Conservation (phyloP, 2,797 vertebrate genomes). For the Molossus molossus region DNA sequence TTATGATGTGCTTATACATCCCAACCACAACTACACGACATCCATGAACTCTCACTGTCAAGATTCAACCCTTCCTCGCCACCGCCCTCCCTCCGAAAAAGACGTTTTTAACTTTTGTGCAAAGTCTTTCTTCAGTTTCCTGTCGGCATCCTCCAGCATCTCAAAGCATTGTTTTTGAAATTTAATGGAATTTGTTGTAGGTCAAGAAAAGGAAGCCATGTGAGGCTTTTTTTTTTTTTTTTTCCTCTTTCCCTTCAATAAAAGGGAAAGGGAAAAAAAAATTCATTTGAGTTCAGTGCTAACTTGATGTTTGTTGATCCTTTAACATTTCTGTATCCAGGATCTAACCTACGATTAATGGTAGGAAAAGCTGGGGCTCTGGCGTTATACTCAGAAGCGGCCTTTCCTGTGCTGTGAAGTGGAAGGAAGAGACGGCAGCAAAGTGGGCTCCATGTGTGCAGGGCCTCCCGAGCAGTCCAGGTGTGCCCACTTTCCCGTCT, state of each 20-base stretch:
- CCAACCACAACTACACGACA: conserved; percentile 82
- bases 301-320: conserved; percentile 91
- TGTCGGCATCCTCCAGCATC: conserved; percentile 91
- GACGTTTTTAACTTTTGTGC: conserved; percentile 91
- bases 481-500: conserved; percentile 88
- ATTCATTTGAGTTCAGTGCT: conserved; percentile 85
- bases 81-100: conserved; percentile 88
- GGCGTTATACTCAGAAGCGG: conserved; percentile 84
- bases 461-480: conserved; percentile 88
- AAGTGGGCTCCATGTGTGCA: conserved; percentile 86
- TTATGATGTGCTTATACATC: conserved; percentile 83
- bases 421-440: conserved; percentile 90
- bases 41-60: conserved; percentile 86
- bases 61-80: conserved; percentile 86
- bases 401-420: conserved; percentile 91
- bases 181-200: conserved; percentile 92
- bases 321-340: conserved; percentile 91
- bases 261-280: conserved; percentile 88
- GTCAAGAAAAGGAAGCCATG: conserved; percentile 92
- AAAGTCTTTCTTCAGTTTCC: conserved; percentile 91
- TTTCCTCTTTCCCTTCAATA: conserved; percentile 51
- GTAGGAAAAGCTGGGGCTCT: conserved; percentile 82
- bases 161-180: conserved; percentile 92
- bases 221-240: conserved; percentile 80
- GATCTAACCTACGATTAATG: conserved; percentile 89